Evolutionary conservation across 92 coral and sea anemone species (phyloP).

Genomic region (Actinostola sp.): DNA sequence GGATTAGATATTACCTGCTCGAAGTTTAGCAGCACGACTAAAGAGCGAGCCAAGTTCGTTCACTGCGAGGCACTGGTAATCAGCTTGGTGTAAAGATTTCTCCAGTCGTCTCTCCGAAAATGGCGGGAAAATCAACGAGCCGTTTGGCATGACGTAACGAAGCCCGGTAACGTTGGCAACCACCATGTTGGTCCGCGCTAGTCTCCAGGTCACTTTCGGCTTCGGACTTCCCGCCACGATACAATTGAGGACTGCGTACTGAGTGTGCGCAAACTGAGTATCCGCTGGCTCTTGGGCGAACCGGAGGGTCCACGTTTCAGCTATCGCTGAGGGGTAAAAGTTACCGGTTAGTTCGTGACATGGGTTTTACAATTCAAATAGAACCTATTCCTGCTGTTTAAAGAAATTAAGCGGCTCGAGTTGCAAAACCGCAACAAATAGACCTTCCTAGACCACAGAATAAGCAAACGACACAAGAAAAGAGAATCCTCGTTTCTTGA

Average conservation of each 20-base stretch:
- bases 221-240: conserved; percentile 67
- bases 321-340: conserved; percentile 25
- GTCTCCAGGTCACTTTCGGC: conserved; percentile 68
- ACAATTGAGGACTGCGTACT: conserved; percentile 83
- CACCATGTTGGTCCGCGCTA: conserved; percentile 53
- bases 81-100: conserved; percentile 74
- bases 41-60: conserved; percentile 70
- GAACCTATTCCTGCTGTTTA: too few species aligned
- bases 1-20: conserved; percentile 66
- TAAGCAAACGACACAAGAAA: too few species aligned
- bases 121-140: conserved; percentile 89
- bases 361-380: too few species aligned
- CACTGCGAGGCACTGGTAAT: conserved; percentile 82
- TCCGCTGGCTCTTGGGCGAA: conserved; percentile 94
- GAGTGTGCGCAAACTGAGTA: conserved; percentile 89
- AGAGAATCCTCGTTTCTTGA: too few species aligned
- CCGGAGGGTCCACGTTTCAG: conserved; percentile 76
- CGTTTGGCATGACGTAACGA: conserved; percentile 81
- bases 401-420: too few species aligned
- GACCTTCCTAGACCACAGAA: too few species aligned
- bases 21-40: conserved; percentile 79
- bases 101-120: conserved; percentile 60
- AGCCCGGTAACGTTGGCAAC: conserved; percentile 70
- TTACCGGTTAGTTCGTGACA: too few species aligned
- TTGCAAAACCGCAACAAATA: too few species aligned